A percentile compares a stretch with the other conserved stretches of the same genome.
Conservation (phyloP, 2,113 vertebrate species). For the Ploceus nigricollis region DNA sequence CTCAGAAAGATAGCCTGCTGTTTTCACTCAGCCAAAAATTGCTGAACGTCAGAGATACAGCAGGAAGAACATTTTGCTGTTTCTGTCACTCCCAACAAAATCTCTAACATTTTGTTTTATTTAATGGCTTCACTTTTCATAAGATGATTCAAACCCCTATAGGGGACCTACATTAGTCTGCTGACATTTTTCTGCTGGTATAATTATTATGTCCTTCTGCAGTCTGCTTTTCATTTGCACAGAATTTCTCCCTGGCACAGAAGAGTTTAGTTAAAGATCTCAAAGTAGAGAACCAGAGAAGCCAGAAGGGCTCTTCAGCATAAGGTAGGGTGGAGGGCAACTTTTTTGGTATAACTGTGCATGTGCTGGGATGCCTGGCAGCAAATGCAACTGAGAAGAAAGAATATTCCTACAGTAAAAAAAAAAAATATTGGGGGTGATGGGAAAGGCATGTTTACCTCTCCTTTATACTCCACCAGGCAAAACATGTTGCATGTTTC, state of each 20-base stretch:
- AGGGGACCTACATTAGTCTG: slow-evolving; percentile 43
- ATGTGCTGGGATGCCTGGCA: not conserved
- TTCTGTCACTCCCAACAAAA: slow-evolving; percentile 58
- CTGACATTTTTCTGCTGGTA: slow-evolving; percentile 53
- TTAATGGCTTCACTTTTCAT: slow-evolving; percentile 51
- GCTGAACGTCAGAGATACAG: slow-evolving; percentile 18
- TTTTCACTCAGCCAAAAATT: slow-evolving; percentile 45
- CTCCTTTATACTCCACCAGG: not conserved
- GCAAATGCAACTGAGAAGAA: not conserved
- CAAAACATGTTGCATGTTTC: not conserved
- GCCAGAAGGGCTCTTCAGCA: not conserved
- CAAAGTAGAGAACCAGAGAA: not conserved
- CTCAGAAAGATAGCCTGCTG: slow-evolving; percentile 22
- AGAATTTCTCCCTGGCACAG: not conserved
- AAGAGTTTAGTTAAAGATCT: slow-evolving; percentile 5
- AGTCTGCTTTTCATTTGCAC: slow-evolving; percentile 3
- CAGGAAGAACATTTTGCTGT: slow-evolving; percentile 49
- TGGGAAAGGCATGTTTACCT: not conserved
- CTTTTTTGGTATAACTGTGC: not conserved
- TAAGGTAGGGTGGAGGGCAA: not conserved
- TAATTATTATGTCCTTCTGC: slow-evolving; percentile 50
- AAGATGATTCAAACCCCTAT: slow-evolving; percentile 53
- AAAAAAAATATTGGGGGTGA: not conserved
- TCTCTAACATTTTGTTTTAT: slow-evolving; percentile 59
- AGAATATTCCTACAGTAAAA: not conserved